These are phyloP conservation scores for Carassius auratus DNA, from an alignment of 2,113 vertebrate genomes.

Conservation along the genomic window DNA sequence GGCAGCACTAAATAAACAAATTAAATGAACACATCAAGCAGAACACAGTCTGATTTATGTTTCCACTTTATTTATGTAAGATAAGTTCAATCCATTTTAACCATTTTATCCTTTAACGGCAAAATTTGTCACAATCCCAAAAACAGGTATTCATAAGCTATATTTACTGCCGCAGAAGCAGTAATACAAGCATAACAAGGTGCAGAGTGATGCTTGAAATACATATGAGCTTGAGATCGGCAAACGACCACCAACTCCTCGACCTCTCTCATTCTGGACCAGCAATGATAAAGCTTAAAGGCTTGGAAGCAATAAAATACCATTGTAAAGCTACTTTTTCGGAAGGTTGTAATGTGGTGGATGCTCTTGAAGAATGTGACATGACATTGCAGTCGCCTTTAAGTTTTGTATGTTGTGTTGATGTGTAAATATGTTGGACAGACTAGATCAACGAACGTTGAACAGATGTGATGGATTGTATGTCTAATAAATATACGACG, in stretches of 20 bases:
- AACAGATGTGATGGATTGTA: neutral
- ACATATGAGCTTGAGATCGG: neutral
- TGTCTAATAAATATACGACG: neutral
- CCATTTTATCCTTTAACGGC: neutral
- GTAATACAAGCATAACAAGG: neutral
- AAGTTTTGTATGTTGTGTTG: neutral
- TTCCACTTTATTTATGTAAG: neutral
- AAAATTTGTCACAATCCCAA: neutral
- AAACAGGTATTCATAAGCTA: neutral
- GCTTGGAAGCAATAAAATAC: neutral
- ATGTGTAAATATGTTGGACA: conserved; percentile 2
- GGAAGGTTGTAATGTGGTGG: neutral
- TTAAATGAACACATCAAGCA: neutral
- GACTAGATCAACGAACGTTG: neutral
- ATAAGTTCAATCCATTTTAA: neutral
- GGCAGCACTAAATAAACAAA: neutral
- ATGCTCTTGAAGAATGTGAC: neutral
- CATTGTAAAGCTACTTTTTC: conserved; percentile 1
- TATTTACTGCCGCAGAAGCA: neutral
- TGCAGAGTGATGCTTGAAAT: neutral
- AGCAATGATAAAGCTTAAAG: neutral
- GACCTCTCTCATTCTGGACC: neutral
- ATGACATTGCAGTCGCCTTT: neutral
- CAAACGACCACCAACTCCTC: neutral
- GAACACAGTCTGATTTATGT: neutral